Evolutionary conservation across 2,797 vertebrate species (phyloP).

Genomic region (Sphaeramia orbicularis): DNA sequence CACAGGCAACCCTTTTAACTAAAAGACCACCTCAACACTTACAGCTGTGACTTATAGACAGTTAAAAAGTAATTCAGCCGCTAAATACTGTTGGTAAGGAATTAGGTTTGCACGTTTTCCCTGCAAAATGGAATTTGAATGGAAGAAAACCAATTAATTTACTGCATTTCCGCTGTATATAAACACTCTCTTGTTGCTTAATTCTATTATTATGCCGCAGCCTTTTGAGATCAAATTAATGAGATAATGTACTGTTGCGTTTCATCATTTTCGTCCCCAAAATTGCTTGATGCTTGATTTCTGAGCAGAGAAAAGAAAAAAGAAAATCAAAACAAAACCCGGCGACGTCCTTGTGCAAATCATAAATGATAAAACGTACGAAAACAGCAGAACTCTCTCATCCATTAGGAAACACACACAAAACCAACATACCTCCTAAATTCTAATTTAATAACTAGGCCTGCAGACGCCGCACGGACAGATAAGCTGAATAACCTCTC

Average conservation of each 20-base stretch:
- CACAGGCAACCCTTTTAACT: constrained; percentile 66
- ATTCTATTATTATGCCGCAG: constrained; percentile 27
- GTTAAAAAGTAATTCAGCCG: constrained; percentile 33
- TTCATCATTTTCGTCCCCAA: constrained; percentile 40
- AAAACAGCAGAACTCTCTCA: constrained; percentile 31
- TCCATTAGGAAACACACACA: constrained; percentile 34
- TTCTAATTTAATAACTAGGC: constrained; percentile 71
- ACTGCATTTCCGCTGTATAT: constrained; percentile 28
- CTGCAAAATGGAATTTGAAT: constrained; percentile 21
- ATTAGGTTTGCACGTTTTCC: constrained; percentile 22
- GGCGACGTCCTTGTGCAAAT: constrained; percentile 34
- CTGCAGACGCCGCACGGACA: constrained; percentile 53
- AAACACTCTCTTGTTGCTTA: constrained; percentile 19
- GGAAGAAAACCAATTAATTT: constrained; percentile 25
- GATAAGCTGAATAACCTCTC: constrained; percentile 69
- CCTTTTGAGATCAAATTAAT: constrained; percentile 15
- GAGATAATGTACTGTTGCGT: constrained; percentile 10
- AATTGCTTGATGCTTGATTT: constrained; percentile 15
- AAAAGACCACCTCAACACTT: constrained; percentile 9
- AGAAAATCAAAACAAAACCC: constrained; percentile 10
- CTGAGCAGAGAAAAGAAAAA: constrained; percentile 26
- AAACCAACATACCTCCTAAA: constrained; percentile 54
- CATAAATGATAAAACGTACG: constrained; percentile 56
- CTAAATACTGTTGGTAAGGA: constrained; percentile 22
- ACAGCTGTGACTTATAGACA: constrained; percentile 33